Conservation (phyloP, 2,797 vertebrate species). For the Myripristis jacobus region DNA sequence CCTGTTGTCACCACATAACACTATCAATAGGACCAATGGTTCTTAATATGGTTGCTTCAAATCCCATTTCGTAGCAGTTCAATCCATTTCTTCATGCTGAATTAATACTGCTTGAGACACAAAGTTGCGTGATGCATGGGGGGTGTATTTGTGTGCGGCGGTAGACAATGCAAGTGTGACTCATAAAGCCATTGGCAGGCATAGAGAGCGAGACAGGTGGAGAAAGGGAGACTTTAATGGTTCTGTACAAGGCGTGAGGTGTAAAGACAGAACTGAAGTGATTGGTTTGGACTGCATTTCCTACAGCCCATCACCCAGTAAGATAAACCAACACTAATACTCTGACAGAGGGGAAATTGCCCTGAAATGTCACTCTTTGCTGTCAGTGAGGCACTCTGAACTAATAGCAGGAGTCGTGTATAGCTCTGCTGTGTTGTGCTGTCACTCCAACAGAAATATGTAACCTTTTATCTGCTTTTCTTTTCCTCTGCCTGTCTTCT, state of each 20-base stretch:
- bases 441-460: slow-evolving; percentile 43
- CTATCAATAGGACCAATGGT: slow-evolving; percentile 31
- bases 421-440: slow-evolving; percentile 36
- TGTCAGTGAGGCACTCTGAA: slow-evolving; percentile 55
- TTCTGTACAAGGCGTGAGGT: slow-evolving; percentile 50
- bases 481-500: slow-evolving; percentile 8
- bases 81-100: slow-evolving; percentile 32
- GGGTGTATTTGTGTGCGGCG: slow-evolving; percentile 20
- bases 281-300: slow-evolving; percentile 67
- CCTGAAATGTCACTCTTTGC: slow-evolving; percentile 66
- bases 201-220: slow-evolving; percentile 39
- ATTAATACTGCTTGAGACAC: slow-evolving; percentile 19
- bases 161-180: slow-evolving; percentile 27
- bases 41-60: slow-evolving; percentile 49
- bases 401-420: slow-evolving; percentile 44
- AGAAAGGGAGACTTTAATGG: slow-evolving; percentile 50
- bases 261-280: slow-evolving; percentile 50
- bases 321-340: slow-evolving; percentile 63
- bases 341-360: slow-evolving; percentile 52
- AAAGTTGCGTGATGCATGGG: neutral
- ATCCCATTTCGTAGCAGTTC: slow-evolving; percentile 44
- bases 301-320: slow-evolving; percentile 54
- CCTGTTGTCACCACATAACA: slow-evolving; percentile 31
- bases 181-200: slow-evolving; percentile 43
- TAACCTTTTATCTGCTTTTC: slow-evolving; percentile 49